These are phyloP conservation scores for Orgyia antiqua DNA, from an alignment of 2,888 invertebrate species.

Conservation along the genomic window DNA sequence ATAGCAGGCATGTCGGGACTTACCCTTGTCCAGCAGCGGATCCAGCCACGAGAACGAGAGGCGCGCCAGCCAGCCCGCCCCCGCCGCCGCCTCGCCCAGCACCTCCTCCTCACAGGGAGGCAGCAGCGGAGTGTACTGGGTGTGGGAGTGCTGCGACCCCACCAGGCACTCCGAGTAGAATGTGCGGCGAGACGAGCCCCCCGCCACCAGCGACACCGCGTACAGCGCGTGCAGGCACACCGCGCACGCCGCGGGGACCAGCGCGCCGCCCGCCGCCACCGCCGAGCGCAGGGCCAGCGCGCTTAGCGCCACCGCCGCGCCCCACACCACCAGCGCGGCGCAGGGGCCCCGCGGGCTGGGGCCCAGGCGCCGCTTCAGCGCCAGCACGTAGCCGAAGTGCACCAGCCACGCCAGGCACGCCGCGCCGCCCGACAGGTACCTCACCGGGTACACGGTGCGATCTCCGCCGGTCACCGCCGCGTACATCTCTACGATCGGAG, in stretches of 20 bases:
- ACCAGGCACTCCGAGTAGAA: slow-evolving; percentile 68
- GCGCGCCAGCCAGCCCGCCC: slow-evolving; percentile 82
- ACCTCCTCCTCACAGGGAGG: slow-evolving; percentile 84
- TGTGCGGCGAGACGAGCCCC: slow-evolving; percentile 65
- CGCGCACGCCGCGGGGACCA: slow-evolving; percentile 80
- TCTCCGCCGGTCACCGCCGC: slow-evolving; percentile 74
- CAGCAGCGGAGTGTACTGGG: slow-evolving; percentile 80
- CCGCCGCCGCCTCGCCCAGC: slow-evolving; percentile 90
- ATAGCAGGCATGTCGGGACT: no score
- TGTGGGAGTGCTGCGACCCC: slow-evolving; percentile 73
- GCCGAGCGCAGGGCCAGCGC: slow-evolving; percentile 84
- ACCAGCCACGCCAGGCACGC: slow-evolving; percentile 89
- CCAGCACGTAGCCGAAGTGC: slow-evolving; percentile 86
- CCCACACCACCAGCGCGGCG: slow-evolving; percentile 82
- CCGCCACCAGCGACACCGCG: slow-evolving; percentile 84
- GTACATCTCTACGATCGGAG: slow-evolving; percentile 84
- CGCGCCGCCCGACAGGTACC: slow-evolving; percentile 83
- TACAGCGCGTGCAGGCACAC: slow-evolving; percentile 83
- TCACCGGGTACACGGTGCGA: slow-evolving; percentile 78
- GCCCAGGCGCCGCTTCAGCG: slow-evolving; percentile 80
- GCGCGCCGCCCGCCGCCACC: slow-evolving; percentile 64
- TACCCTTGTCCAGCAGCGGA: slow-evolving; percentile 88
- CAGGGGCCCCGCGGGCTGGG: slow-evolving; percentile 86
- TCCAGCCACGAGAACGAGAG: slow-evolving; percentile 93
- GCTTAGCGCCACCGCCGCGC: slow-evolving; percentile 81